Base-by-base conservation (phyloP, 2,888 invertebrate species). In the Petrolisthes cinctipes region DNA sequence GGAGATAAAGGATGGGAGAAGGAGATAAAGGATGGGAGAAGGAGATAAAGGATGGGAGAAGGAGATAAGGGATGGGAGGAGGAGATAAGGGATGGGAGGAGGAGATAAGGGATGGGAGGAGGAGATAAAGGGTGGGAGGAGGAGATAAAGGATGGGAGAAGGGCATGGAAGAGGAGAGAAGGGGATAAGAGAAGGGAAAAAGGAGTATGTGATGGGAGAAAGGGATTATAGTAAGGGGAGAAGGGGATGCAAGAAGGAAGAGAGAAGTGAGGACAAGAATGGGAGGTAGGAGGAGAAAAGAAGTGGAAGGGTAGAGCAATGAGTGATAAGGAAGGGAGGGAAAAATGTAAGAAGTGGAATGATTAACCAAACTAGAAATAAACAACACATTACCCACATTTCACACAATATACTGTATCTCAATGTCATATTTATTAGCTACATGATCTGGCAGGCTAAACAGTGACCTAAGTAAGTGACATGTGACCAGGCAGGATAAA, bases 11-110 rank as follows among this genome's bases (percentile, higher is more conserved):
- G 14, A 5, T 3, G 20, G 23, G 0, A 68, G 53, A 14, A 54
- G 9, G 14, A 17, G 2, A 4, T 17, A 57, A 61, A 14, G 20
- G 20, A 94, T 57, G 93, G 93, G 91, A 92, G 14, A 71, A 20
- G 73, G 9, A 7, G 17, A 51, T 5, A 51, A 5, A 9, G 23
- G n/a, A 54, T 14, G 37, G 37, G 37, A 37, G 37, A 7, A 71
- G 11, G 56, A 23, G 0, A 82, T 51, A 1, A 2, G 1, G 4
- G 37, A n/a, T 0, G 37, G 0, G 23, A 53, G 17, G 0, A 1
- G 37, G 17, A 37, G 5, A 20, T 5, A 20, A 7, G 14, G 17
- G 17, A 17, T 0, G 7, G 53, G 7, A 9, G 23, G 37, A n/a
- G 17, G n/a, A 14, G 23, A 37, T 20, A 68, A 17, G 0, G 37